A percentile compares a stretch with the other conserved stretches of the same genome.
Evolutionary conservation across 2,797 vertebrate genomes (phyloP).

Genomic region (Mionectes olivaceus): DNA sequence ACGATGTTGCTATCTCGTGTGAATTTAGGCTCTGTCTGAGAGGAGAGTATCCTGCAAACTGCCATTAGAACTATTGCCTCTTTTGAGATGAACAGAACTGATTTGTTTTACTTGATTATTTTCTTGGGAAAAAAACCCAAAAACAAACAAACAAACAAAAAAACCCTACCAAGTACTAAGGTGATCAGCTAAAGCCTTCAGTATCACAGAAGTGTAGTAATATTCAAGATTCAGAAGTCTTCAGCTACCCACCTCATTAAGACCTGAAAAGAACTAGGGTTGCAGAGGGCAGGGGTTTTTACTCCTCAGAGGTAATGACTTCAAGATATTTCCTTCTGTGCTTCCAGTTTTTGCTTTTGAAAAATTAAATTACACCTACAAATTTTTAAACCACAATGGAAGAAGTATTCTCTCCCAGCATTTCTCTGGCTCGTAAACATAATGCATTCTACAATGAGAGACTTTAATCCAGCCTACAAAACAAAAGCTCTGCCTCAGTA

Average conservation of each 20-base stretch:
- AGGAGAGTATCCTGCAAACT: neutral
- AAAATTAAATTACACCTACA: neutral
- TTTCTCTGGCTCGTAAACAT: neutral
- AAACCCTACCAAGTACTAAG: rapidly evolving
- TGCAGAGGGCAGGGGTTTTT: neutral
- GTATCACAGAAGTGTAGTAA: neutral
- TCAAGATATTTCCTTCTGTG: neutral
- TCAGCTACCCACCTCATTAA: neutral
- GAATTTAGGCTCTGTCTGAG: neutral
- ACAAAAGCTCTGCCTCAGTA: neutral
- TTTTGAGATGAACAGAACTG: neutral
- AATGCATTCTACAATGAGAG: neutral
- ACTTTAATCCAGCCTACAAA: neutral
- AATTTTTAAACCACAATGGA: neutral
- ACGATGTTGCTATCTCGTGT: neutral
- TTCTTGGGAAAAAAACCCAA: neutral
- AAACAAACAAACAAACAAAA: no score
- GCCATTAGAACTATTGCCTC: neutral
- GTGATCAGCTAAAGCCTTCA: neutral
- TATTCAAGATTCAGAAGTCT: neutral
- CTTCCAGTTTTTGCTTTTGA: neutral
- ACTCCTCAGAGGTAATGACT: neutral
- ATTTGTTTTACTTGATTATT: neutral
- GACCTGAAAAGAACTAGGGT: neutral
- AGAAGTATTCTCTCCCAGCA: neutral